A percentile compares a stretch with the other conserved stretches of the same genome.
Evolutionary conservation across 1,140 invertebrate genomes (phyloP).

Genomic region (Cydia splendana): DNA sequence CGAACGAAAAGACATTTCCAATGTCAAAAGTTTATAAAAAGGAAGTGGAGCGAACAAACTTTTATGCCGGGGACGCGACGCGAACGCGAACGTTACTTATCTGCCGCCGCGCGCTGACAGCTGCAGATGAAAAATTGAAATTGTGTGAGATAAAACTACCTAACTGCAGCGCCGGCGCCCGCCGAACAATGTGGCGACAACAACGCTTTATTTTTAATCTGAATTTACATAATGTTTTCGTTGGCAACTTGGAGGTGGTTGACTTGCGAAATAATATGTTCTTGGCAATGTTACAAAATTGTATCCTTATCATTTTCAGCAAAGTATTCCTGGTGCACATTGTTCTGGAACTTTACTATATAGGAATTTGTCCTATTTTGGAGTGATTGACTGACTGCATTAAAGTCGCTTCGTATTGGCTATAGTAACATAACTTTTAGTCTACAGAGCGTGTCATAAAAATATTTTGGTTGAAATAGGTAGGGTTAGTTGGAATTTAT

Average conservation of each 20-base stretch:
- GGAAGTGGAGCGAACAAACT: conserved; percentile 74
- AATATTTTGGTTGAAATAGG: too few relatives aligned
- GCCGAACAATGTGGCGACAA: conserved; percentile 69
- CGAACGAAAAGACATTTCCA: too few relatives aligned
- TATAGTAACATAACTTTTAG: too few relatives aligned
- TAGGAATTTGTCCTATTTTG: too few relatives aligned
- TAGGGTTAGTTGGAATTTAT: too few relatives aligned
- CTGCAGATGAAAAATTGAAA: conserved; percentile 79
- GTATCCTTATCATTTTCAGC: neutral
- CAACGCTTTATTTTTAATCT: conserved; percentile 45
- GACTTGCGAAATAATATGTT: conserved; percentile 24
- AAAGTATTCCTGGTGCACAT: neutral
- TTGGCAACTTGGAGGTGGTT: conserved; percentile 30
- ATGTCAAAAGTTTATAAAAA: conserved; percentile 75
- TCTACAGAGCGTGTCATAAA: too few relatives aligned
- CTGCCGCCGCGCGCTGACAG: conserved; percentile 73
- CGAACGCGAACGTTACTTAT: conserved; percentile 74
- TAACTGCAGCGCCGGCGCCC: conserved; percentile 62
- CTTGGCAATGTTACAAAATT: conserved; percentile 14
- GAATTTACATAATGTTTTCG: conserved; percentile 33
- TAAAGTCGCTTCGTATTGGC: too few relatives aligned
- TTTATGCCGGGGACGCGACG: conserved; percentile 62
- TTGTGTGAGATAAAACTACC: conserved; percentile 78
- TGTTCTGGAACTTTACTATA: neutral
- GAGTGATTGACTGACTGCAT: too few relatives aligned